Conservation (phyloP, 2,888 invertebrate genomes). For the Balanococcus diminutus region DNA sequence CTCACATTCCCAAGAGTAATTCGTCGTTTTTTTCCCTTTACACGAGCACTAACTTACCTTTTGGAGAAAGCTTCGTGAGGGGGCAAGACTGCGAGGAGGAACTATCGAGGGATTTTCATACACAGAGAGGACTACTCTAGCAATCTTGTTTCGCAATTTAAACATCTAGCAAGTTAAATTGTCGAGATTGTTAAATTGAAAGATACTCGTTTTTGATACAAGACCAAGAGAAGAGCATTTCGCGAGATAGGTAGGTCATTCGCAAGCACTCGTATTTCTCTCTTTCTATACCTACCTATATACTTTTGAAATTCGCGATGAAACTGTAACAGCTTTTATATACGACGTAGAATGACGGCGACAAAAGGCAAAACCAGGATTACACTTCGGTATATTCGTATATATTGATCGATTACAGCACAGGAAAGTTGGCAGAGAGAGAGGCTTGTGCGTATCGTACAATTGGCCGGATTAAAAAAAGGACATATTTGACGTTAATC, state of each 20-base stretch:
- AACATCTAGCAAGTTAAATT: neutral
- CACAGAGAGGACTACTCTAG: neutral
- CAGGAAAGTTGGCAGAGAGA: neutral
- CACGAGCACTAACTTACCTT: no score
- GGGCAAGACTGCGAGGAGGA: no score
- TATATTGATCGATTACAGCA: constrained; percentile 17
- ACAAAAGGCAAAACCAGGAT: constrained; percentile 20
- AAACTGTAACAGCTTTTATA: neutral
- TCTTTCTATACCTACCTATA: neutral
- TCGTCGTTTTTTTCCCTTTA: neutral
- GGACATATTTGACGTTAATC: constrained; percentile 33
- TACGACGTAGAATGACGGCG: neutral
- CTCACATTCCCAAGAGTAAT: constrained; percentile 19
- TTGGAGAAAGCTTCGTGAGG: neutral
- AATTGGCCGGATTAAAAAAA: constrained; percentile 35
- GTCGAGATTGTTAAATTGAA: neutral
- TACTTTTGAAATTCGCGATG: neutral
- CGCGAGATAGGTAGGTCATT: neutral
- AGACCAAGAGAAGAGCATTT: neutral
- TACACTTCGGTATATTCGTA: neutral
- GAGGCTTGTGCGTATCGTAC: constrained; percentile 3
- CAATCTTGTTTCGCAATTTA: neutral
- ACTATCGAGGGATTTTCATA: neutral
- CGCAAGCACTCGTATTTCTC: neutral
- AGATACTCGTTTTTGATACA: neutral